Percentiles rank a stretch among this genome's conserved stretches.
phyloP scores from a whole-genome alignment of 2,113 vertebrate species.

The Camelus bactrianus region DNA sequence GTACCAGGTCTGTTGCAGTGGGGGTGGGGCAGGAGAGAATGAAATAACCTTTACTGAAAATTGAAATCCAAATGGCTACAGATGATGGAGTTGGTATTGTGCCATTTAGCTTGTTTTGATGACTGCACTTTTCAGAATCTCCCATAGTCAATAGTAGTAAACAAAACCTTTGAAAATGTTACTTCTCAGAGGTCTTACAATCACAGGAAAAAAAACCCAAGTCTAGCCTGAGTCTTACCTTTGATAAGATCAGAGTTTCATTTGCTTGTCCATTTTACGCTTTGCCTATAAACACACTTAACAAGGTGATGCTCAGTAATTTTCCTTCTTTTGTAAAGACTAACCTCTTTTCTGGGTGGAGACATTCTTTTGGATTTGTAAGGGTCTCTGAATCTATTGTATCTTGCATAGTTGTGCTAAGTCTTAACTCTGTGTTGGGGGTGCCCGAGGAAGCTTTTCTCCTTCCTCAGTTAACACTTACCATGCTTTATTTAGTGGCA shows the following conservation, averaged over 20 bases:
- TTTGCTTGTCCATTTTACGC: neutral
- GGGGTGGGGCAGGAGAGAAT: neutral
- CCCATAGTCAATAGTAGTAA: neutral
- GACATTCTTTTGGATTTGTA: neutral
- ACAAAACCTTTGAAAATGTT: constrained; percentile 49
- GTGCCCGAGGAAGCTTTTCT: neutral
- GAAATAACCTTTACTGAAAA: constrained; percentile 54
- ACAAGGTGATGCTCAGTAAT: neutral
- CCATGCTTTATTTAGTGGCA: neutral
- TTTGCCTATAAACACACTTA: neutral
- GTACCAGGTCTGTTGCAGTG: neutral
- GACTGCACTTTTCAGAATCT: constrained; percentile 39
- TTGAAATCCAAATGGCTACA: neutral
- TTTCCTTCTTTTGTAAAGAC: constrained; percentile 35
- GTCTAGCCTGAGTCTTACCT: neutral
- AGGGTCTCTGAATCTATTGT: neutral
- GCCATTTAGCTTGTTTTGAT: neutral
- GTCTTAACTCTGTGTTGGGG: neutral
- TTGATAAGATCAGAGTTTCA: constrained; percentile 28
- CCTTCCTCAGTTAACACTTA: constrained; percentile 36
- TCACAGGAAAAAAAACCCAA: neutral
- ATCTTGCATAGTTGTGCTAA: neutral
- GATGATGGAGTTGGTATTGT: neutral
- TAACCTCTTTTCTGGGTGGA: neutral
- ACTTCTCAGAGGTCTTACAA: constrained; percentile 56